Evolutionary conservation across 2,113 vertebrate genomes (phyloP).

Genomic region (Bubalus kerabau): DNA sequence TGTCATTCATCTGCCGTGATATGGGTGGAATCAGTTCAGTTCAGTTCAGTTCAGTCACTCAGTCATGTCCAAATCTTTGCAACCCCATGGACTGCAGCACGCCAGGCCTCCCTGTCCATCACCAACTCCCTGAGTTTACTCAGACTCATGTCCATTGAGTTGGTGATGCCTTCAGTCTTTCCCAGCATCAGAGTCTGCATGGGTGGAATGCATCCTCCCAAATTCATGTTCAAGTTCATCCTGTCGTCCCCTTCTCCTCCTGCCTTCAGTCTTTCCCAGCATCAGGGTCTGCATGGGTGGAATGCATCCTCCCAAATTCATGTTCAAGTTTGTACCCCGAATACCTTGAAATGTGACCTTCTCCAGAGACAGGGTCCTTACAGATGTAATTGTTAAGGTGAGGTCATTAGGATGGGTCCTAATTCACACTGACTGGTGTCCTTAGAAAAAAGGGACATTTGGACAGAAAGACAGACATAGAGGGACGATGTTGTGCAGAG

Average conservation of each 20-base stretch:
- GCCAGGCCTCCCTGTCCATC: neutral
- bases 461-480: neutral
- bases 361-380: neutral
- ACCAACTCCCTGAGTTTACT: neutral
- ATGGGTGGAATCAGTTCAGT: neutral
- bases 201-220: neutral
- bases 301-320: neutral
- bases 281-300: neutral
- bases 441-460: neutral
- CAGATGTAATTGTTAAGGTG: neutral
- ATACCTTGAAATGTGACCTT: neutral
- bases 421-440: neutral
- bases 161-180: neutral
- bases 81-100: neutral
- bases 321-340: neutral
- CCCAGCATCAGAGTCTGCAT: neutral
- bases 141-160: neutral
- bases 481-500: neutral
- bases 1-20: neutral
- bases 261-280: neutral
- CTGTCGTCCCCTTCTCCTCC: neutral
- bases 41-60: neutral
- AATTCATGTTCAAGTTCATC: neutral
- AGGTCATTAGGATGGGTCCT: neutral
- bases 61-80: neutral